Evolutionary conservation across 2,113 vertebrate genomes (phyloP).

Genomic region (Zosterops japonicus): DNA sequence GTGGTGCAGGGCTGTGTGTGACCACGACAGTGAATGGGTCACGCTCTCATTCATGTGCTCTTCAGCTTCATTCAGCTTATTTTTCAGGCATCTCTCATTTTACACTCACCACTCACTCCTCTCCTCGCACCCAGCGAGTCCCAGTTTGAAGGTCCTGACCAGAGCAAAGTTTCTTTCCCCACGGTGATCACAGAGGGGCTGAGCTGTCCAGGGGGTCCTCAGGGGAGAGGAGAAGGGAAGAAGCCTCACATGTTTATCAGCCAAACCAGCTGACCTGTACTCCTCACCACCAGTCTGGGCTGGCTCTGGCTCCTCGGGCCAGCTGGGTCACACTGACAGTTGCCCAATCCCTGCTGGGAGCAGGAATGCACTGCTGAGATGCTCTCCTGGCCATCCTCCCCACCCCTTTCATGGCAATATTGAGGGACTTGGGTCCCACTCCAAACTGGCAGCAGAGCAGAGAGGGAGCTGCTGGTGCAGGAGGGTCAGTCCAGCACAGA

Average conservation of each 20-base stretch:
- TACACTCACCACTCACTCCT: not conserved
- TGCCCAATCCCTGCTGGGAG: not conserved
- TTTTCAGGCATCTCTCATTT: not conserved
- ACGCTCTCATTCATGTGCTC: conserved; percentile 10
- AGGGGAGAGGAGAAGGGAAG: not conserved
- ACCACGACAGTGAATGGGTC: not conserved
- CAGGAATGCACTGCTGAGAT: not conserved
- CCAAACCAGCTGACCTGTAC: not conserved
- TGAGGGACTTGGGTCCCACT: not conserved
- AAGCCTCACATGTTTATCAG: not conserved
- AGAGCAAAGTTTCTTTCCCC: not conserved
- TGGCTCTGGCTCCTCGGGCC: not conserved
- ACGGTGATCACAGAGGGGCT: not conserved
- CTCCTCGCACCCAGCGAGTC: not conserved
- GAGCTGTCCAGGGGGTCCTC: not conserved
- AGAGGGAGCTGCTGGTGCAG: not conserved
- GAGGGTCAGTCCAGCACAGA: not conserved
- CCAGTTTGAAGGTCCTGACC: not conserved
- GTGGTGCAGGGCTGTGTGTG: not conserved
- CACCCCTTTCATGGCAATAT: not conserved
- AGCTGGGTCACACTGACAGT: not conserved
- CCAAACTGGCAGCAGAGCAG: not conserved
- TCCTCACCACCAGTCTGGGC: not conserved
- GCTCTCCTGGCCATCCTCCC: not conserved
- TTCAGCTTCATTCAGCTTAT: conserved; percentile 16